phyloP scores from a whole-genome alignment of 2,888 invertebrate genomes.

The Acleris cristana region DNA sequence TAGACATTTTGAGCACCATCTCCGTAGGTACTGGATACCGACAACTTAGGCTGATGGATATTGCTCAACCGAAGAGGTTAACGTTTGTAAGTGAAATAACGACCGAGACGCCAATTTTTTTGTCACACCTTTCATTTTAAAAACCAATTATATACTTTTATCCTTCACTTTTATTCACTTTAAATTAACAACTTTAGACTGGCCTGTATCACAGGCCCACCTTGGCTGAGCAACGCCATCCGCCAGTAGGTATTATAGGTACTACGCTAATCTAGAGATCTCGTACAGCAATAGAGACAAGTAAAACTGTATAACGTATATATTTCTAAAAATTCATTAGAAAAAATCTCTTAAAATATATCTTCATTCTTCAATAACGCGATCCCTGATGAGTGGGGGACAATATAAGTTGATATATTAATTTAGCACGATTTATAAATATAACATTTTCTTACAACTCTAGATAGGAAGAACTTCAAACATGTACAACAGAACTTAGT shows the following conservation, averaged over 20 bases:
- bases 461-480: slow-evolving; percentile 78
- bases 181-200: slow-evolving; percentile 23
- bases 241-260: neutral
- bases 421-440: slow-evolving; percentile 73
- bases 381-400: slow-evolving; percentile 57
- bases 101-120: too few relatives aligned
- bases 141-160: too few relatives aligned
- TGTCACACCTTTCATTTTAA: too few relatives aligned
- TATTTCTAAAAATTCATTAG: slow-evolving; percentile 73
- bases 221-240: neutral
- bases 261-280: slow-evolving; percentile 55
- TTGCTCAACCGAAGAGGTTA: too few relatives aligned
- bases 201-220: slow-evolving; percentile 40
- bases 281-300: slow-evolving; percentile 75
- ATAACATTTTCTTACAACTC: slow-evolving; percentile 70
- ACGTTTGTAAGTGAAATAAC: too few relatives aligned
- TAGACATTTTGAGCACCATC: slow-evolving; percentile 34
- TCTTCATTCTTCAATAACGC: slow-evolving; percentile 70
- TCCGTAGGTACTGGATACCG: slow-evolving; percentile 42
- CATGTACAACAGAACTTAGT: slow-evolving; percentile 72
- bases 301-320: slow-evolving; percentile 70
- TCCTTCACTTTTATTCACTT: too few relatives aligned
- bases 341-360: slow-evolving; percentile 83
- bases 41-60: too few relatives aligned
- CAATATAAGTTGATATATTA: slow-evolving; percentile 63